Base-by-base conservation (phyloP, 2,888 invertebrate species). In the Microctonus aethiopoides region DNA sequence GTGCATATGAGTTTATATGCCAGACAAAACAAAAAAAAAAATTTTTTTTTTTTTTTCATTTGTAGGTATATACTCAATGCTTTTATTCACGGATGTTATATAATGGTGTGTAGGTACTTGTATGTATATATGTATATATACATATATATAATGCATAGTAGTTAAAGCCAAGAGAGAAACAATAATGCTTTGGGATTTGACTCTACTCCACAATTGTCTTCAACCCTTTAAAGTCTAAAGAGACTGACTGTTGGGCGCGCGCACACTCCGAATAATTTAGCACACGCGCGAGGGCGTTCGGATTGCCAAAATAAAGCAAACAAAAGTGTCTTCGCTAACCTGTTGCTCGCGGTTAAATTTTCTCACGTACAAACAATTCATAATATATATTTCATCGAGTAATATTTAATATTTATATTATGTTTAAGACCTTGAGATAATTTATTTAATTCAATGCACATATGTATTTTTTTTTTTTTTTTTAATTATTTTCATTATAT, bases 301-400 rank as follows among this genome's bases (percentile, higher is more conserved):
- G 36, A 29, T 41, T 57, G 68, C 56, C 63, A 68, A 68, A 63
- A 68, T 63, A 68, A 68, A 68, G 63, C 62, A 56, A 63, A 68
- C 68, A 68, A 62, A 68, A 68, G 68, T 41, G 63, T 32, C 68
- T 62, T 63, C 46, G 16, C 54, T 63, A 68, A 68, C 68, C 68
- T 68, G 68, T 68, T 68, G 68, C 68, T 63, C 41, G 39, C 63
- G 16, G 16, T 63, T 29, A 39, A 56, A 68, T 57, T 63, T 63
- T 62, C 63, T 63, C 62, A 51, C 68, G 62, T 61, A 26, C 39
- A 39, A 24, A 36, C 61, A 39, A 39, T 41, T 39, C 26, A 16
- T 16, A 51, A 62, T 62, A n/a, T n/a, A n/a, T n/a, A n/a, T n/a
- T n/a, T n/a, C n/a, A n/a, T n/a, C n/a, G n/a, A n/a, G n/a, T n/a